Conservation (phyloP, 2,113 vertebrate genomes). For the Phaethornis superciliosus region DNA sequence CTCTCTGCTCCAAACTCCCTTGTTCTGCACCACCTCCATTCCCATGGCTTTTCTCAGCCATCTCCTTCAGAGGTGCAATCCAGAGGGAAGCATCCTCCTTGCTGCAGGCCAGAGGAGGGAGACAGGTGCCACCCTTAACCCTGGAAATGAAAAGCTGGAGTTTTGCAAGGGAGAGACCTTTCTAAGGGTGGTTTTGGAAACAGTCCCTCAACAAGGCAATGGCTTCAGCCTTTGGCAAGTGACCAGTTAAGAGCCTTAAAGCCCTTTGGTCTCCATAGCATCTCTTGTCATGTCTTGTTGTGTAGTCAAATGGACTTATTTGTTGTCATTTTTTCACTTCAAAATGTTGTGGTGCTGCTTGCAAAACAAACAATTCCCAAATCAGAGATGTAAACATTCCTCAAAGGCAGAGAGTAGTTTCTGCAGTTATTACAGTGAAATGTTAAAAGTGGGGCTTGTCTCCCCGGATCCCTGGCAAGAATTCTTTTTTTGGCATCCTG, state of each 20-base stretch:
- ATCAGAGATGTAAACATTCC: neutral
- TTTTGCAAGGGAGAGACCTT: neutral
- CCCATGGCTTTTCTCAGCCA: neutral
- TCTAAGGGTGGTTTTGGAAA: neutral
- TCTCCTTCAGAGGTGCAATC: fast-evolving
- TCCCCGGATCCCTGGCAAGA: conserved; percentile 27
- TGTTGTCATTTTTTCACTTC: neutral
- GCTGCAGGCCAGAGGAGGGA: neutral
- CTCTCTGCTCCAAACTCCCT: no score
- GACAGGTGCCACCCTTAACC: neutral
- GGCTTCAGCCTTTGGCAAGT: neutral
- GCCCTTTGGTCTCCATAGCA: neutral
- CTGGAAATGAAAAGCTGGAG: neutral
- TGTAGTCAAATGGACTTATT: neutral
- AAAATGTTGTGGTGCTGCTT: neutral
- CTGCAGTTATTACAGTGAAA: neutral
- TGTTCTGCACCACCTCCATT: neutral
- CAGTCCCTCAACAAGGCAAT: neutral
- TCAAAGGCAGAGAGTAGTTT: neutral
- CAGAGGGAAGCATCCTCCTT: no score
- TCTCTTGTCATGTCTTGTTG: neutral
- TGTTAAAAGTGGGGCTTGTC: neutral
- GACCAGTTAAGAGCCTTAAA: neutral
- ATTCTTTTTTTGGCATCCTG: conserved; percentile 48
- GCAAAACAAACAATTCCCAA: neutral